These are phyloP conservation scores for Zapornia atra DNA, from an alignment of 2,113 vertebrate genomes.

Conservation along the genomic window DNA sequence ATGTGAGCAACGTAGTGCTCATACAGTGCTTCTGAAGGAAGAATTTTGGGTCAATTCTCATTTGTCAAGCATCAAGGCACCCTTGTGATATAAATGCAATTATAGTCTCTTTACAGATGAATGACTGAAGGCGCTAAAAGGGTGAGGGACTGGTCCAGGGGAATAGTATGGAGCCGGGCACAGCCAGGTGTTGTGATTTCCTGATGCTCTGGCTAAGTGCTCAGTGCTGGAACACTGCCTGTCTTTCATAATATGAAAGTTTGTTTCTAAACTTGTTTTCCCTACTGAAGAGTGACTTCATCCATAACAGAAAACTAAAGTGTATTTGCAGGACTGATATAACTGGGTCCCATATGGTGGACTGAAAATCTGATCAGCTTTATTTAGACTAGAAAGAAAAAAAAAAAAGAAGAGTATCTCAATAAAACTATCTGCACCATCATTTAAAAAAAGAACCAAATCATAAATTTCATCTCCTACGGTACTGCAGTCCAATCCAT, in stretches of 20 bases:
- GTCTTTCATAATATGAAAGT: constrained; percentile 51
- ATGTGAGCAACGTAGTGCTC: constrained; percentile 12
- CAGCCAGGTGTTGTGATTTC: constrained; percentile 63
- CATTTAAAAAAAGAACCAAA: constrained; percentile 42
- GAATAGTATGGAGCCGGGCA: neutral
- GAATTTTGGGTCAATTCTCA: constrained; percentile 64
- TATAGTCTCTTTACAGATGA: constrained; percentile 52
- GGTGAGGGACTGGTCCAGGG: constrained; percentile 42
- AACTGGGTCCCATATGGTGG: constrained; percentile 41
- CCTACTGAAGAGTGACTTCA: constrained; percentile 55
- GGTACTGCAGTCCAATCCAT: constrained; percentile 24
- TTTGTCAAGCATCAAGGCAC: constrained; percentile 64
- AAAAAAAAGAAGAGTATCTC: neutral
- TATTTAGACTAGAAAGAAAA: constrained; percentile 23
- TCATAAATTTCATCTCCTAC: constrained; percentile 30
- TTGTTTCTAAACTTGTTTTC: constrained; percentile 60
- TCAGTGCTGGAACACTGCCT: constrained; percentile 31
- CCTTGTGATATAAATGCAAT: constrained; percentile 64
- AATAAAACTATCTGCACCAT: constrained; percentile 7
- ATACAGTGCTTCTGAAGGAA: constrained; percentile 25
- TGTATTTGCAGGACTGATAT: constrained; percentile 30
- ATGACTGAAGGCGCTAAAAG: constrained; percentile 56
- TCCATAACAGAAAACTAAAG: constrained; percentile 14
- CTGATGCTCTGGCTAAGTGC: constrained; percentile 43
- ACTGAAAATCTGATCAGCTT: constrained; percentile 43